Evolutionary conservation across 1,140 invertebrate genomes (phyloP), one percentile per base, ranked within the genome.

Genomic region (Bombus turneri): DNA sequence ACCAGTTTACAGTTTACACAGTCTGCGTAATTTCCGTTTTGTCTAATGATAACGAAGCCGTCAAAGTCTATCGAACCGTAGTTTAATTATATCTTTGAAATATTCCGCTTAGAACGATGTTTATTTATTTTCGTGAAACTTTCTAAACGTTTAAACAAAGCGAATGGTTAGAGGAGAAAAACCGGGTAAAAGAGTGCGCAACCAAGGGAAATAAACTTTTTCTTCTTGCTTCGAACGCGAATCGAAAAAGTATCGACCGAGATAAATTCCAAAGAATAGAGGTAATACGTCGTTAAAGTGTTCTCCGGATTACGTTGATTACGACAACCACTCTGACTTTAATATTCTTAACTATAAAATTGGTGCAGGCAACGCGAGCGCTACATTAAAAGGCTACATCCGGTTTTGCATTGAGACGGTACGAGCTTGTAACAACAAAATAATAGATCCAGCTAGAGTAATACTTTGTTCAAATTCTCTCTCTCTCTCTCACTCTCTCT

Each of bases 341-440:
- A 92, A 93, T 91, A 88, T 89, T 73, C 81, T 88, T 89, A 92
- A 94, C 93, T 93, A 87, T 64, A 92, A 93, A 93, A 94, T 93
- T 93, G 88, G 72, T 43, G 69, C 64, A 34, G 73, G 41, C 66
- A 59, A 81, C 57, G 12, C 18, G 22, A 77, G n/a, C 41, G 43
- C 2, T 37, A n/a, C 41, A 43, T 41, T 80, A 88, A 88, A 76
- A 64, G 77, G 53, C 64, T 69, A 25, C 74, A 62, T 90, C 88
- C 88, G 88, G 87, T 80, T 83, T 18, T 83, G n/a, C 66, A 31
- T 66, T 72, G 76, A 84, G 53, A 47, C 25, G 47, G 12, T 57
- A 41, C n/a, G 15, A 37, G 5, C 18, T 47, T 12, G 15, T 57
- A 31, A 80, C 22, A n/a, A 28, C 10, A 59, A 59, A 71, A n/a